phyloP scores from a whole-genome alignment of 92 coral and sea anemone species.

The Heteractis magnifica region DNA sequence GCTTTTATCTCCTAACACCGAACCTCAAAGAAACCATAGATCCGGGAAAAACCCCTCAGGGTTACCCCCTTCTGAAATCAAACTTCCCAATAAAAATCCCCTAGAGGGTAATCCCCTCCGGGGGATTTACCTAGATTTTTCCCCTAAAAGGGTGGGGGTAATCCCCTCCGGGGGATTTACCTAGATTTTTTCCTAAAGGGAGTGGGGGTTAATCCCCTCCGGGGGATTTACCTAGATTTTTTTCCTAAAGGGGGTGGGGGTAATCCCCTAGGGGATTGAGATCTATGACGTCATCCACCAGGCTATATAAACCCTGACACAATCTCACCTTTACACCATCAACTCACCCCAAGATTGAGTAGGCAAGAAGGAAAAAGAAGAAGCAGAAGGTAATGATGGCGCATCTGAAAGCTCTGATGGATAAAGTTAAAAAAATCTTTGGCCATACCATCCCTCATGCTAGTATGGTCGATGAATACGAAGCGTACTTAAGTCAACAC shows the following conservation, averaged over 20 bases:
- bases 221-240: too few relatives aligned
- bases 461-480: neutral
- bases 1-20: neutral
- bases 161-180: neutral
- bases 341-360: too few relatives aligned
- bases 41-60: too few relatives aligned
- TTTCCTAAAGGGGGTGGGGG: neutral
- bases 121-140: too few relatives aligned
- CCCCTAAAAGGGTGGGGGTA: neutral
- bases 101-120: too few relatives aligned
- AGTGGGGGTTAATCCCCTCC: too few relatives aligned
- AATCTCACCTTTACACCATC: too few relatives aligned
- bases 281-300: neutral
- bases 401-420: neutral
- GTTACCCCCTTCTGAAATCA: too few relatives aligned
- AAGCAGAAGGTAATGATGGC: too few relatives aligned
- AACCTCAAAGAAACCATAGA: neutral
- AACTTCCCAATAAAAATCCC: too few relatives aligned
- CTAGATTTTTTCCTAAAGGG: too few relatives aligned
- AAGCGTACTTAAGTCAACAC: neutral
- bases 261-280: neutral
- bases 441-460: neutral
- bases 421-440: fast-evolving
- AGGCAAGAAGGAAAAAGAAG: too few relatives aligned
- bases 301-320: neutral